phyloP scores from a whole-genome alignment of 1,140 invertebrate species.

The Drosophila tristis region DNA sequence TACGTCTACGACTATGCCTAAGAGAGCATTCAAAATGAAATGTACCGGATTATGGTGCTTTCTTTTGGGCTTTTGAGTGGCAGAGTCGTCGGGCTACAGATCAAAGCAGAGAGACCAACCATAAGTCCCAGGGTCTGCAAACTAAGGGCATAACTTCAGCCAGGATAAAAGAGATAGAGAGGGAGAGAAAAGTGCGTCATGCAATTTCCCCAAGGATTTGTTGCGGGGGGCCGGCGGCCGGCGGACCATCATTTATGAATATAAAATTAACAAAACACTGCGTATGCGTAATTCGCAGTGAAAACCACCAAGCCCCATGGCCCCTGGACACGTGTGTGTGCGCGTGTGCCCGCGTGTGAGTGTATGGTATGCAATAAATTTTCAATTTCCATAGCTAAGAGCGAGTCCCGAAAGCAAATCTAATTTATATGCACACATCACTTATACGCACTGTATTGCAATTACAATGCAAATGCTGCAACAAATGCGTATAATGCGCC shows the following conservation, averaged over 20 bases:
- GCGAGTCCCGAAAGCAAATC: slow-evolving; percentile 54
- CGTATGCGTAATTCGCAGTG: slow-evolving; percentile 70
- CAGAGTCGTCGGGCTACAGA: slow-evolving; percentile 6
- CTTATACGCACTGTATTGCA: slow-evolving; percentile 66
- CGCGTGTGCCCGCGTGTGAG: no score
- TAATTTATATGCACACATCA: slow-evolving; percentile 79
- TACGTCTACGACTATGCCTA: slow-evolving; percentile 57
- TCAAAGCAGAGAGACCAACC: slow-evolving; percentile 26
- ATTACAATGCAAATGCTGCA: slow-evolving; percentile 68
- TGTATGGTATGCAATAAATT: slow-evolving; percentile 64
- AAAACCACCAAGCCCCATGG: slow-evolving; percentile 11
- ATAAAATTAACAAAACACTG: slow-evolving; percentile 74
- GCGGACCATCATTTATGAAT: slow-evolving; percentile 61
- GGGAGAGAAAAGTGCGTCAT: slow-evolving; percentile 42
- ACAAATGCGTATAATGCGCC: slow-evolving; percentile 55
- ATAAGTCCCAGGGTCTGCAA: background rate
- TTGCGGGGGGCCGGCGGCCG: no score
- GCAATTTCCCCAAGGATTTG: slow-evolving; percentile 48
- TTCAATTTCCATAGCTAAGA: slow-evolving; percentile 63
- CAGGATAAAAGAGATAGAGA: background rate
- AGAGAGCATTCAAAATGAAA: slow-evolving; percentile 63
- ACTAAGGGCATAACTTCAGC: slow-evolving; percentile 33
- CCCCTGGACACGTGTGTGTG: slow-evolving; percentile 4
- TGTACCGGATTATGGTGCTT: slow-evolving; percentile 46
- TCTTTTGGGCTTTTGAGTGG: slow-evolving; percentile 15